Percentiles rank a stretch among this genome's conserved stretches.
phyloP scores from a whole-genome alignment of 2,797 vertebrate genomes.

The Muscicapa comitata region DNA sequence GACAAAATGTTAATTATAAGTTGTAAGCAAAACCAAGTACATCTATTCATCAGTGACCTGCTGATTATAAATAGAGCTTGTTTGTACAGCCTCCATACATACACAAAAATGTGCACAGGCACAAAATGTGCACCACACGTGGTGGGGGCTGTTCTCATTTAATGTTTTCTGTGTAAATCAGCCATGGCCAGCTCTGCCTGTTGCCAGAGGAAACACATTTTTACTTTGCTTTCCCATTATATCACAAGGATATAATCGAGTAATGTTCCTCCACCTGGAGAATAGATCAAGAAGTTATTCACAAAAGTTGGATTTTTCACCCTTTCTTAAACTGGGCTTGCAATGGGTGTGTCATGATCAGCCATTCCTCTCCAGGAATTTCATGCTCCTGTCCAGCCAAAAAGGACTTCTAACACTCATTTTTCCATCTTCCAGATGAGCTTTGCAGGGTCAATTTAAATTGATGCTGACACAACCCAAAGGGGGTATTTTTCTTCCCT shows the following conservation, averaged over 20 bases:
- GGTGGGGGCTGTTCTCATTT: not conserved
- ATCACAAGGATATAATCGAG: not conserved
- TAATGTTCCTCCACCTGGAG: not conserved
- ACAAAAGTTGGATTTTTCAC: not conserved
- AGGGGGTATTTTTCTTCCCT: not conserved
- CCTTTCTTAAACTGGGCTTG: not conserved
- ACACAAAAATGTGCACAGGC: not conserved
- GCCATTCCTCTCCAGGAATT: not conserved
- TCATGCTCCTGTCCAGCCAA: not conserved
- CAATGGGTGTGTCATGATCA: not conserved
- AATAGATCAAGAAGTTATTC: not conserved
- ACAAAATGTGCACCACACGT: too few relatives aligned
- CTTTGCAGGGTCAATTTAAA: not conserved
- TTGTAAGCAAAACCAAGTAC: slow-evolving; percentile 33
- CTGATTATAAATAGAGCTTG: not conserved
- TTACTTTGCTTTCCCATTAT: not conserved
- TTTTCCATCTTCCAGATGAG: not conserved
- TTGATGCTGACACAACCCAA: not conserved
- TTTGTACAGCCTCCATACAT: not conserved
- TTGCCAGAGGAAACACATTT: not conserved
- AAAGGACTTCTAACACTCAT: not conserved
- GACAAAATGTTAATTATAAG: slow-evolving; percentile 65
- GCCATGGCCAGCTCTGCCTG: not conserved
- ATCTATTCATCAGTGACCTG: slow-evolving; percentile 26
- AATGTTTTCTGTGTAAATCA: not conserved